phyloP scores from a whole-genome alignment of 2,888 invertebrate genomes.

The Andrena camellia region DNA sequence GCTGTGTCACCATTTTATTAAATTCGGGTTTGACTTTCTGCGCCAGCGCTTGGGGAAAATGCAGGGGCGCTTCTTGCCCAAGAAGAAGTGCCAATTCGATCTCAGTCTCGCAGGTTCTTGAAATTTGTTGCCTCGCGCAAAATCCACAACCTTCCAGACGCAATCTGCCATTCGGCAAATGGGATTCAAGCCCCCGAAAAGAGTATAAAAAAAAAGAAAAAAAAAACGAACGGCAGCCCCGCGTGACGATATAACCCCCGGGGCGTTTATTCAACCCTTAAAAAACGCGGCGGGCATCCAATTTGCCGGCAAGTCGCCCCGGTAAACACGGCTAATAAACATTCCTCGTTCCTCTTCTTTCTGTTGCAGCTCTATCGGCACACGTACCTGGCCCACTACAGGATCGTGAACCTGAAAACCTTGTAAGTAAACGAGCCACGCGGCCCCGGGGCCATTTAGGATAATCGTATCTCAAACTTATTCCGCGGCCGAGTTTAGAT shows the following conservation, averaged over 20 bases:
- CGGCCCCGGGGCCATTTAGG: constrained; percentile 77
- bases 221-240: neutral
- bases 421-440: constrained; percentile 83
- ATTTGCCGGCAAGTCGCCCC: constrained; percentile 32
- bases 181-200: neutral
- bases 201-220: neutral
- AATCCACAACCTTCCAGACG: neutral
- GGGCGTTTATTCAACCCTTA: constrained; percentile 47
- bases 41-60: neutral
- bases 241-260: constrained; percentile 24
- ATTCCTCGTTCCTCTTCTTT: constrained; percentile 60
- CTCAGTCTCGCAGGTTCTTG: neutral
- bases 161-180: constrained; percentile 1
- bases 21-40: neutral
- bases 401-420: constrained; percentile 88
- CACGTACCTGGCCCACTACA: constrained; percentile 92
- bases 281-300: constrained; percentile 24
- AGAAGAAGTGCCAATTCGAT: neutral
- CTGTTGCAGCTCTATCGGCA: constrained; percentile 91
- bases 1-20: neutral
- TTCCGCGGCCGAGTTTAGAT: constrained; percentile 78
- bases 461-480: constrained; percentile 81
- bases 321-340: constrained; percentile 34
- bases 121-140: neutral
- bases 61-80: neutral